Conservation (phyloP, 1,140 invertebrate genomes). For the Nylanderia fulva region DNA sequence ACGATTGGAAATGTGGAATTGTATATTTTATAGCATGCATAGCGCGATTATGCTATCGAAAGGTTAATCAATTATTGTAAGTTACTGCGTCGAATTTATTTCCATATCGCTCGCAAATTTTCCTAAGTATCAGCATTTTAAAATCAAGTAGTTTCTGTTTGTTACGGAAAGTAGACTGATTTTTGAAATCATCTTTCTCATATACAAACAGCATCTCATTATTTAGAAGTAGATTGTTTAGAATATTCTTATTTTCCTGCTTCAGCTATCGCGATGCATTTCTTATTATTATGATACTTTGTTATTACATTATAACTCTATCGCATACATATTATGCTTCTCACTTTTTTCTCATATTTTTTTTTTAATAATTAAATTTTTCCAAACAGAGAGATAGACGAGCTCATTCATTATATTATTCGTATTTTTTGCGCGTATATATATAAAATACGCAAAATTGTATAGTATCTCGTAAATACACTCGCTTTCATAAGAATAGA, state of each 20-base stretch:
- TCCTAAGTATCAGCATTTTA: not conserved
- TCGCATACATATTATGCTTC: not conserved
- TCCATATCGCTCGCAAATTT: not conserved
- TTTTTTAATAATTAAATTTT: slow-evolving; percentile 11
- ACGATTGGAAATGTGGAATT: not conserved
- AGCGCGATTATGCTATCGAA: not conserved
- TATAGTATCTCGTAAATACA: slow-evolving; percentile 14
- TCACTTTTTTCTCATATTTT: not conserved
- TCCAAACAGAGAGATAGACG: not conserved
- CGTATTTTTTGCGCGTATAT: not conserved
- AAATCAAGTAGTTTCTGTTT: not conserved
- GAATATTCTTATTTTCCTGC: not conserved
- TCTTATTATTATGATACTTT: not conserved
- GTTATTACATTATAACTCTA: not conserved
- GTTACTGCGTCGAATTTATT: not conserved
- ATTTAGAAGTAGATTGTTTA: not conserved
- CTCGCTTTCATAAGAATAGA: not conserved
- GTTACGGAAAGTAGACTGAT: not conserved
- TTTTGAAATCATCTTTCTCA: not conserved
- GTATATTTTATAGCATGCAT: not conserved
- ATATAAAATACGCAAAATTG: not conserved
- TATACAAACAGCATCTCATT: not conserved
- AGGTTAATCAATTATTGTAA: slow-evolving; percentile 4
- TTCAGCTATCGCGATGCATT: not conserved
- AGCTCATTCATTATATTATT: not conserved